Conservation (phyloP, 2,113 vertebrate species). For the Alligator mississippiensis region DNA sequence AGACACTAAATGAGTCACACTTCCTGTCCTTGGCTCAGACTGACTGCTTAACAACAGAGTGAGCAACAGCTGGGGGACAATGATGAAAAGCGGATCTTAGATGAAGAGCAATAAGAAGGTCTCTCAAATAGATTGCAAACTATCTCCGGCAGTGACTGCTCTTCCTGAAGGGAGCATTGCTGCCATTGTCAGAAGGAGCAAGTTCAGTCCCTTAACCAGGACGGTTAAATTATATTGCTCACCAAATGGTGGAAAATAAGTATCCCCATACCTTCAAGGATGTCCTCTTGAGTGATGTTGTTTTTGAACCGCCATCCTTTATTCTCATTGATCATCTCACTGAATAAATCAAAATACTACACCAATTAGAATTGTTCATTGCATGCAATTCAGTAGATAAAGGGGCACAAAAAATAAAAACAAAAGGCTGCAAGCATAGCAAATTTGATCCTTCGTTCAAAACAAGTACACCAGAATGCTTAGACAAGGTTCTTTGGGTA, state of each 20-base stretch:
- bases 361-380: rapidly evolving
- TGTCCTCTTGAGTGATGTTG: neutral
- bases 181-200: neutral
- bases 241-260: neutral
- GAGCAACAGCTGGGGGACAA: neutral
- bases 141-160: neutral
- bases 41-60: neutral
- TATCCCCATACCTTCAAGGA: rapidly evolving
- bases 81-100: neutral
- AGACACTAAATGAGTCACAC: neutral
- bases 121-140: rapidly evolving
- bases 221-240: neutral
- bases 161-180: neutral
- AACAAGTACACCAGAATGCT: neutral
- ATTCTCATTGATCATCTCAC: neutral
- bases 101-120: neutral
- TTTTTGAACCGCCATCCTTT: neutral
- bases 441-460: neutral
- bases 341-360: rapidly evolving
- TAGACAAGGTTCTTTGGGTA: neutral
- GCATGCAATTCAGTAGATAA: neutral
- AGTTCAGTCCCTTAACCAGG: neutral
- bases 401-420: neutral
- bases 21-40: neutral
- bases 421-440: neutral